Evolutionary conservation across 2,113 vertebrate species (phyloP).

Genomic region (Cheirogaleus medius): DNA sequence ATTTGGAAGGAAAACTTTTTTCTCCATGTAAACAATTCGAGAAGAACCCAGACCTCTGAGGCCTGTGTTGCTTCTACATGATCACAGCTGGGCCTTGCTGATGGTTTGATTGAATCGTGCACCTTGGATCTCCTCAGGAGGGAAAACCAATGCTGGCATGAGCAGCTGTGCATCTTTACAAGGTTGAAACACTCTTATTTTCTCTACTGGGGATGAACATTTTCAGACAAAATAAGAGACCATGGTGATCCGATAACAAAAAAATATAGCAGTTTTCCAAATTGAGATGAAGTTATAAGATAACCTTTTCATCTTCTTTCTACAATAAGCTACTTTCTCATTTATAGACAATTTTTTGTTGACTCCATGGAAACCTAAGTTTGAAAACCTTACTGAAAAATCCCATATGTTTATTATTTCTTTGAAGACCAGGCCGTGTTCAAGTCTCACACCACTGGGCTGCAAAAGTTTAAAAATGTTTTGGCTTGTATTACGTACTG

Average conservation of each 20-base stretch:
- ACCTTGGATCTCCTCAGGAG: not conserved
- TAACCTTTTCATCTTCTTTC: not conserved
- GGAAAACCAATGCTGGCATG: not conserved
- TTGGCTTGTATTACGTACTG: not conserved
- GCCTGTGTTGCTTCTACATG: not conserved
- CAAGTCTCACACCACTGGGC: not conserved
- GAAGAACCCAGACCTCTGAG: not conserved
- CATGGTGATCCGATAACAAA: not conserved
- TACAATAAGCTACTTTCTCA: not conserved
- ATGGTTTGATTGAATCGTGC: not conserved
- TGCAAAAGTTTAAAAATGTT: conserved; percentile 2
- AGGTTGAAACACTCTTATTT: conserved; percentile 39
- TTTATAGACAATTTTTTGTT: not conserved
- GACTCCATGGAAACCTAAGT: not conserved
- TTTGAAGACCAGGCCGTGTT: not conserved
- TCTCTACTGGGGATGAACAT: conserved; percentile 4
- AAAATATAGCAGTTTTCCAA: conserved; percentile 18
- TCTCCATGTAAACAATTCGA: not conserved
- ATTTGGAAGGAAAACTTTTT: not conserved
- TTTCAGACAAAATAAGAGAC: conserved; percentile 49
- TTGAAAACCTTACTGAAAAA: not conserved
- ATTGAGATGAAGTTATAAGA: not conserved
- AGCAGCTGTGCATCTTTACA: not conserved
- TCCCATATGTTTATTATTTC: not conserved
- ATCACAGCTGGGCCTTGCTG: not conserved